These are phyloP conservation scores for Neoitamus cyanurus DNA, from an alignment of 2,888 invertebrate genomes.

Conservation along the genomic window DNA sequence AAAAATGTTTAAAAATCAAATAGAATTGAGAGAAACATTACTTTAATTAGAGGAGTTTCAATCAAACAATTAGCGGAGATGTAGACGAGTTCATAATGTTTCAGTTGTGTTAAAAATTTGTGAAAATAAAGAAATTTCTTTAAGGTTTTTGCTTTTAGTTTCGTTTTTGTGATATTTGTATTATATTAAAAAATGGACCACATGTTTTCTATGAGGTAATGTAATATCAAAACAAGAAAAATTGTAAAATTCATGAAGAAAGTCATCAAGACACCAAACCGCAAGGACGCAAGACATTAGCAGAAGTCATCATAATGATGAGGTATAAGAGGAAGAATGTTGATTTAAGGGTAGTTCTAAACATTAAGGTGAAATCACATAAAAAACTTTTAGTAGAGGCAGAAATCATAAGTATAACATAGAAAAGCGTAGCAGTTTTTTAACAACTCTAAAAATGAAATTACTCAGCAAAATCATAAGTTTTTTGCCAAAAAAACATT, in stretches of 20 bases:
- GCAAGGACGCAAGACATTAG: not conserved
- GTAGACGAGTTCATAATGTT: not conserved
- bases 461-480: not conserved
- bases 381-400: slow-evolving; percentile 17
- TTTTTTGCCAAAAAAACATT: not conserved
- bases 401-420: not conserved
- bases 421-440: slow-evolving; percentile 28
- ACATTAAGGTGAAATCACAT: not conserved
- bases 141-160: not conserved
- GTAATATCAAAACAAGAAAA: not conserved
- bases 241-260: slow-evolving; percentile 10
- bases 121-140: not conserved
- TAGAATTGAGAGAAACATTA: slow-evolving; percentile 23
- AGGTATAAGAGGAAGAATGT: not conserved
- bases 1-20: slow-evolving; percentile 2
- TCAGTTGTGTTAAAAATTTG: not conserved
- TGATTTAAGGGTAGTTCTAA: not conserved
- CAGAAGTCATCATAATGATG: not conserved
- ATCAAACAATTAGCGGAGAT: slow-evolving; percentile 15
- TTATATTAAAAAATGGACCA: slow-evolving; percentile 14
- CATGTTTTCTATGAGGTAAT: slow-evolving; percentile 36
- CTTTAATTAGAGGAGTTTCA: slow-evolving; percentile 15
- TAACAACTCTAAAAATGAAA: slow-evolving; percentile 3
- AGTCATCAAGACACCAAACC: not conserved
- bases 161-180: not conserved